Evolutionary conservation across 2,113 vertebrate species (phyloP), one percentile per base, ranked within the genome.

Genomic region (Lasiurus borealis): DNA sequence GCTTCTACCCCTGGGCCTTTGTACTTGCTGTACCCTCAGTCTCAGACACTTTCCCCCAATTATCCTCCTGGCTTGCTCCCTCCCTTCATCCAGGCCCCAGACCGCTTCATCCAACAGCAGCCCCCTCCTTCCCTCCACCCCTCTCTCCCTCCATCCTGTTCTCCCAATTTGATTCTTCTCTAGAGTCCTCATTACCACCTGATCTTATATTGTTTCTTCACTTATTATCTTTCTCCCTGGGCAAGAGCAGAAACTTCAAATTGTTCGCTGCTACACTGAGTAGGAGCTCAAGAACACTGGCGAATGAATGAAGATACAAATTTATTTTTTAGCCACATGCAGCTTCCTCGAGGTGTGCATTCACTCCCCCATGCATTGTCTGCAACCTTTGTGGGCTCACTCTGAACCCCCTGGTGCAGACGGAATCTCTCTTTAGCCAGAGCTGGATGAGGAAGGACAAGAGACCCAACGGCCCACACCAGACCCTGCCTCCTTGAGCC

Each of bases 391-490:
- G 31, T 11, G 15, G 72, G 69, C 34, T 78, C 12, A 3, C 27
- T 59, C 36, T 54, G 25, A 31, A 34, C 25, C 21, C 44, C 21
- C 6, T 4, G 14, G 66, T 50, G 25, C 76, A 93, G 77, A 66
- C 34, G 16, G 18, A 44, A 64, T 78, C 85, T 85, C 8, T 0
- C 50, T 72, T 80, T 4, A 71, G 57, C 86, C 52, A n/a, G 23
- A 92, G 48, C 5, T 52, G 19, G 62, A 92, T 66, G 40, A 62
- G 62, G 93, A 96, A 94, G 90, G 91, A 85, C 54, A 29, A 69
- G 94, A 83, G 83, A 93, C 64, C 83, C 84, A 59, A 80, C n/a
- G 59, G 85, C 50, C 71, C 84, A 84, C 6, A 27, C 71, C 40
- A n/a, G 62, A 48, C 34, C 54, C 91, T 86, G 16, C n/a, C 64